Evolutionary conservation across 2,113 vertebrate genomes (phyloP), one percentile per base, ranked within the genome.

Genomic region (Aspiorhynchus laticeps): DNA sequence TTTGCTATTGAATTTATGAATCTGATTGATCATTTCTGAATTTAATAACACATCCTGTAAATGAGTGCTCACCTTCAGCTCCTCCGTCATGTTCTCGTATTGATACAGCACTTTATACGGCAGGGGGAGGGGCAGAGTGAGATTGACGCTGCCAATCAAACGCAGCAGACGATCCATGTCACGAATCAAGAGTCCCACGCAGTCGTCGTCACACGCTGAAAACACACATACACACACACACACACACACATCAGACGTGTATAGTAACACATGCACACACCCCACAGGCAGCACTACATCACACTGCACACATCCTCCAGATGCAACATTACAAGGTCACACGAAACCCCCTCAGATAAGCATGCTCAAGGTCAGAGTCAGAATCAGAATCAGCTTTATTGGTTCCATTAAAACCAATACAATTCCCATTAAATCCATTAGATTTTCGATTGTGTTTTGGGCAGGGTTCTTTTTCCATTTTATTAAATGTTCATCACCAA

Each of bases 181-280:
- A 33, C 91, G 94, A 46, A 99, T 96, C 84, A 99, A 94, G 83
- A 98, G 92, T 86, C 98, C 98, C 0, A 96, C 96, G 88, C 98
- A 99, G 88, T 98, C 97, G 78, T 99, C 98, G 84, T 98, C 97
- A 90, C 98, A 99, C 69, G 96, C 98, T 99, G 36, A 2, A 89
- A 86, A 88, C 82, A 85, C 67, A 88, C 74, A 85, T 59, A 43
- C 63, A 56, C n/a, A 74, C 48, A 88, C 74, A 85, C 67, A 43
- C 63, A 56, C n/a, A 74, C 48, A 33, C 21, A 21, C 17, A 28
- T 74, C 21, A 73, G 69, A 24, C 31, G 1, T 3, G 1, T 24
- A 24, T 24, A 41, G 33, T 0, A 38, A 41, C 19, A 78, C 76
- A 86, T 14, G 69, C 71, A 77, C 67, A 73, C 43, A 69, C 59